Base-by-base conservation (phyloP, 2,888 invertebrate genomes). In the Drosophila nigricruria region DNA sequence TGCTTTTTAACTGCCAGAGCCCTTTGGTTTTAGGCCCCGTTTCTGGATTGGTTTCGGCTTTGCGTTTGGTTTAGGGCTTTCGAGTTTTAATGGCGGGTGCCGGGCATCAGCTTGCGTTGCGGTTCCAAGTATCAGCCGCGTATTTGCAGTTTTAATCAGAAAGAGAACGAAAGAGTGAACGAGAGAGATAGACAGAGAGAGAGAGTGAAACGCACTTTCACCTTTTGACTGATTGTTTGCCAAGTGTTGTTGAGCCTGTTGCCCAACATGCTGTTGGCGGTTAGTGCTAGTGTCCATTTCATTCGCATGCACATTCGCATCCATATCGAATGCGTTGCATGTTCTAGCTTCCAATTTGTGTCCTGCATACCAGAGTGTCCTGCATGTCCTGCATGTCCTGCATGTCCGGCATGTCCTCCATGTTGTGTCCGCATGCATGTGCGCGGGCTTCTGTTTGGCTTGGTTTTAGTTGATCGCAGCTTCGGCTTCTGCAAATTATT, bases 401-500 rank as follows among this genome's bases (percentile, higher is more conserved):
- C 40, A 42, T 42, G 18, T 18, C 38, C n/a, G 30, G 30, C 36
- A 16, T 32, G 9, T 23, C 23, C 38, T 20, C 18, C 20, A 6
- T 18, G 14, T 10, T 8, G 27, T 12, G 12, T 23, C 14, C 5
- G 12, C 30, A 18, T 49, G 47, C 30, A 30, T 30, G 49, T 6
- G 30, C 5, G 18, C 30, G 30, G 18, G 49, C 47, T 69, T 27
- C 52, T 59, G 53, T 65, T 59, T 67, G 66, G 59, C 73, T 69
- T 47, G 49, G 73, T 82, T 86, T 83, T 82, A 82, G 83, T 81
- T 81, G 69, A 61, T 53, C 75, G 49, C 57, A 53, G 64, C 57
- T 60, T 69, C 58, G 73, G 65, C 70, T 54, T 61, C 79, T 66
- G 80, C 77, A 82, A 88, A 84, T 84, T 87, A 84, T 84, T 84